Evolutionary conservation across 2,888 invertebrate genomes (phyloP).

Genomic region (Agrochola macilenta): DNA sequence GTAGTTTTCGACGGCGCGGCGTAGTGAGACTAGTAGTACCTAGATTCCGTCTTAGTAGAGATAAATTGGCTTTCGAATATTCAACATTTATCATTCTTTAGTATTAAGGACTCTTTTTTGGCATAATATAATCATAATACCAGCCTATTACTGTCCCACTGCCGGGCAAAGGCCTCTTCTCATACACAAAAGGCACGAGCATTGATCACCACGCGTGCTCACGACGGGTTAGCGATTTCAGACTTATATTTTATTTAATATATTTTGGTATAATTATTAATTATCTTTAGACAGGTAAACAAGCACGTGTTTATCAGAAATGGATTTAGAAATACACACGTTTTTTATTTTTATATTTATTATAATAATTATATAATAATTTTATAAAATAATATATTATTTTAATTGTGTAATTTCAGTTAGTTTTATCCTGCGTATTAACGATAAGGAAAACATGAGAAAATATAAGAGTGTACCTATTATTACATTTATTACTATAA

Average conservation of each 20-base stretch:
- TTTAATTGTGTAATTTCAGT: constrained; percentile 21
- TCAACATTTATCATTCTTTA: neutral
- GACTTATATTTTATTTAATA: no score
- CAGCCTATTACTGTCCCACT: neutral
- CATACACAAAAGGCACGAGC: neutral
- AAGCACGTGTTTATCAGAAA: neutral
- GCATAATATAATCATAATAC: neutral
- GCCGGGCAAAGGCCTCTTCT: neutral
- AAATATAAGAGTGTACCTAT: constrained; percentile 6
- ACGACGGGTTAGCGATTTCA: neutral
- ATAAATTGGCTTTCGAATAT: neutral
- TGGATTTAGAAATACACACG: neutral
- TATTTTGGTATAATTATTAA: neutral
- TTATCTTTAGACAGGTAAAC: neutral
- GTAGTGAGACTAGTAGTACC: neutral
- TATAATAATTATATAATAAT: no score
- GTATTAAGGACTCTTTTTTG: neutral
- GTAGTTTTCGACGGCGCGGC: neutral
- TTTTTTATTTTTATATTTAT: neutral
- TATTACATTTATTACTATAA: neutral
- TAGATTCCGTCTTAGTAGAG: neutral
- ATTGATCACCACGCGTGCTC: neutral
- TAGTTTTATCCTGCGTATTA: constrained; percentile 22
- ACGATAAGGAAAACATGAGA: constrained; percentile 27
- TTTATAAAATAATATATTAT: constrained; percentile 10